phyloP scores from a whole-genome alignment of 30 jellyfish, hydroid and myxozoan species.

The Hydractinia echinata region DNA sequence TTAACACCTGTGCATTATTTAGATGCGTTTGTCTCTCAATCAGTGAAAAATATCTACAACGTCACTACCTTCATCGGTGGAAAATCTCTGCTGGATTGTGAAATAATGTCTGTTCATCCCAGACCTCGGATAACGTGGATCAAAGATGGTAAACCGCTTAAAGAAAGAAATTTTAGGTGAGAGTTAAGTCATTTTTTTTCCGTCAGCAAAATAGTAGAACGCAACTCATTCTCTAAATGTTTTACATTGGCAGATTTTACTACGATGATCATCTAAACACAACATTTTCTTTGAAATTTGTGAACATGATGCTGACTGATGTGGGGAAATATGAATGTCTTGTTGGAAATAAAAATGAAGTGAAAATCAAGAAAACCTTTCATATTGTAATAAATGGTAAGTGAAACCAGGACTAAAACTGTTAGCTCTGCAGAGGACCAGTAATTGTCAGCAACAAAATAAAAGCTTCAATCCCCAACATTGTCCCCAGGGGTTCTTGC shows the following conservation, averaged over 20 bases:
- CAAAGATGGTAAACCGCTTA: neutral
- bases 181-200: neutral
- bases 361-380: neutral
- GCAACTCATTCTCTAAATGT: neutral
- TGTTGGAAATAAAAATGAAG: neutral
- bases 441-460: too few species aligned
- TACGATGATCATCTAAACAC: neutral
- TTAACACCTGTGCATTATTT: too few species aligned
- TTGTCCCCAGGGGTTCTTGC: too few species aligned
- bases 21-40: neutral
- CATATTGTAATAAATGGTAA: slow-evolving; percentile 7
- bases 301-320: neutral
- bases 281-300: neutral
- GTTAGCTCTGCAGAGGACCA: neutral
- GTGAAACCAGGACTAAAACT: neutral
- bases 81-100: slow-evolving; percentile 5
- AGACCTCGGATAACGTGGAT: slow-evolving; percentile 2
- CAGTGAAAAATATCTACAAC: neutral
- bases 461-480: too few species aligned
- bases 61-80: neutral
- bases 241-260: neutral
- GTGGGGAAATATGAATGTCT: neutral
- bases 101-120: neutral
- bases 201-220: neutral
- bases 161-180: neutral